These are phyloP conservation scores for Acanthococcus lagerstroemiae DNA, from an alignment of 2,888 invertebrate genomes.

Conservation along the genomic window DNA sequence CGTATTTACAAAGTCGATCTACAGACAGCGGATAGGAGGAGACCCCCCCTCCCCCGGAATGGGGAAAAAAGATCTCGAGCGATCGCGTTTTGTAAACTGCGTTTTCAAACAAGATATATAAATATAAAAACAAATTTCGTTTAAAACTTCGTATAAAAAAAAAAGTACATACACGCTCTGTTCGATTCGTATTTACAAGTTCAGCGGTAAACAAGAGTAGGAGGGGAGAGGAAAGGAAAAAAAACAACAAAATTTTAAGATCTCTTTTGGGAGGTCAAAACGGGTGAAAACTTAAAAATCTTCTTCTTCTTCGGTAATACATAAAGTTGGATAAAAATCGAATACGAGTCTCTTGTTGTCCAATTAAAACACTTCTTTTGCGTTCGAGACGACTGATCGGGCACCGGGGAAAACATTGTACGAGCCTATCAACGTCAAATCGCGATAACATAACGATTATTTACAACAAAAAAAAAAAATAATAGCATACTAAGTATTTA, in stretches of 20 bases:
- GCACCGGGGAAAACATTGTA: too few relatives aligned
- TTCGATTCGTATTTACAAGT: conserved; percentile 1
- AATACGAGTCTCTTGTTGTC: background rate
- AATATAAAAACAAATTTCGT: background rate
- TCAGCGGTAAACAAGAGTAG: conserved; percentile 5
- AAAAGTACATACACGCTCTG: background rate
- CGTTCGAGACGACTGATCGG: too few relatives aligned
- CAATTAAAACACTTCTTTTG: background rate
- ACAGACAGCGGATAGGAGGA: too few relatives aligned
- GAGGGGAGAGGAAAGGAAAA: conserved; percentile 13
- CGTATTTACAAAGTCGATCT: too few relatives aligned
- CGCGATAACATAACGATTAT: too few relatives aligned
- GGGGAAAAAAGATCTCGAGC: too few relatives aligned
- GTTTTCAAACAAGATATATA: background rate
- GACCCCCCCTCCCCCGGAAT: too few relatives aligned
- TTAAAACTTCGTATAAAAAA: conserved; percentile 22
- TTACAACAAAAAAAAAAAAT: too few relatives aligned
- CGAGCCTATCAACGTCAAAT: too few relatives aligned
- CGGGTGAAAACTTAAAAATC: background rate
- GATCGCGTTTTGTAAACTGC: too few relatives aligned
- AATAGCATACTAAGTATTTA: too few relatives aligned
- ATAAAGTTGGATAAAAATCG: background rate
- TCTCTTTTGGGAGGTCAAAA: conserved; percentile 5
- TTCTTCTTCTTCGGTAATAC: too few relatives aligned
- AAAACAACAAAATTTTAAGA: conserved; percentile 12